Evolutionary conservation across 1,140 invertebrate species (phyloP).

Genomic region (Riptortus pedestris): DNA sequence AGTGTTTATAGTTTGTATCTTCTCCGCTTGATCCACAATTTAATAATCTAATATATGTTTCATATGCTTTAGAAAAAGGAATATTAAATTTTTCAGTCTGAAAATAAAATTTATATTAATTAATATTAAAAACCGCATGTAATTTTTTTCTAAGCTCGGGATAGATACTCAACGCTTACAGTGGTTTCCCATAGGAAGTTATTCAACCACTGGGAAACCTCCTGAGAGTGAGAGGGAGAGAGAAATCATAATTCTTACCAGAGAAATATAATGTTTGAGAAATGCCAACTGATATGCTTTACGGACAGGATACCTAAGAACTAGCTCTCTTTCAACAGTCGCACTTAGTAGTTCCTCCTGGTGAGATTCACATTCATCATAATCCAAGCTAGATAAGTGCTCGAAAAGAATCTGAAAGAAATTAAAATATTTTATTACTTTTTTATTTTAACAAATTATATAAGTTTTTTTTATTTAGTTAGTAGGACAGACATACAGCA

Average conservation of each 20-base stretch:
- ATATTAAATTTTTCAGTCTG: slow-evolving; percentile 38
- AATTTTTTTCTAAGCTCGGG: too few relatives aligned
- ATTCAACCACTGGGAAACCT: too few relatives aligned
- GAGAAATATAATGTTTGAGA: neutral
- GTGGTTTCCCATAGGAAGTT: too few relatives aligned
- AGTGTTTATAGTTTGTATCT: slow-evolving; percentile 41
- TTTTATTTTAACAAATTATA: too few relatives aligned
- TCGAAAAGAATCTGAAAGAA: neutral
- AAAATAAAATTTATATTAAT: slow-evolving; percentile 17
- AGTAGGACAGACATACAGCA: too few relatives aligned
- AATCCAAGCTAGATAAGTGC: neutral
- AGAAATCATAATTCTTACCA: too few relatives aligned
- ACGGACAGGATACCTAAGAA: neutral
- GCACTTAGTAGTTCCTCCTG: neutral
- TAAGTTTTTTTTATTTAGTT: too few relatives aligned
- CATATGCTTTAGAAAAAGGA: slow-evolving; percentile 40
- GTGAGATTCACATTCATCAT: neutral
- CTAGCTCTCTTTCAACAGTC: neutral
- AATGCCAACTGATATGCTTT: slow-evolving; percentile 6
- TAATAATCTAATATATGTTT: slow-evolving; percentile 38
- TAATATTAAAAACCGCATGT: slow-evolving; percentile 11
- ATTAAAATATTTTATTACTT: neutral
- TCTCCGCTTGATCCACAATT: slow-evolving; percentile 30
- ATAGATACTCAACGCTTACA: too few relatives aligned
- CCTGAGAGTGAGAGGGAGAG: too few relatives aligned